A percentile compares a stretch with the other conserved stretches of the same genome.
Evolutionary conservation across 2,113 vertebrate genomes (phyloP).

Genomic region (Nasalis larvatus): DNA sequence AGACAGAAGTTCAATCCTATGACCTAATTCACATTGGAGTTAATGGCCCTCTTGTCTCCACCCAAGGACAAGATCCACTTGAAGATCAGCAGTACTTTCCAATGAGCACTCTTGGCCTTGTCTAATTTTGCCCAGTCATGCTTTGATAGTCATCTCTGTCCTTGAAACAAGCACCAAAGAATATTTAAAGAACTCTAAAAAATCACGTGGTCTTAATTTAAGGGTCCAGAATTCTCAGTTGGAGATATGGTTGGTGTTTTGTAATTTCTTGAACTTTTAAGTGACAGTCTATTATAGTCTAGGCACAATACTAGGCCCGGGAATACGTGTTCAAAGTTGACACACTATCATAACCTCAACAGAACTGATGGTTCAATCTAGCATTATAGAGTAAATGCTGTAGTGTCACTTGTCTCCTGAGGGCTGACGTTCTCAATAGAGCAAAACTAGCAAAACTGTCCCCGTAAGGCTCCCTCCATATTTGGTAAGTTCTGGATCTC

Average conservation of each 20-base stretch:
- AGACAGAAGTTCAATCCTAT: background rate
- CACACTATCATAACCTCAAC: background rate
- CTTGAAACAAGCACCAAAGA: background rate
- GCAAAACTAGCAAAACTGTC: background rate
- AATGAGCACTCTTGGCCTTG: background rate
- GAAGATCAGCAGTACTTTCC: background rate
- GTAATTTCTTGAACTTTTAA: background rate
- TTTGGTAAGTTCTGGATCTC: background rate
- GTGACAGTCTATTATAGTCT: background rate
- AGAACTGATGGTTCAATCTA: background rate
- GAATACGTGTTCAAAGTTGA: background rate
- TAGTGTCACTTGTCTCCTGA: background rate
- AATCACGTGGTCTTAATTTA: background rate
- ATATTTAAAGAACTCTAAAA: background rate
- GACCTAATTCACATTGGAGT: background rate
- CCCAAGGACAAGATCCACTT: background rate
- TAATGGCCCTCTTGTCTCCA: background rate
- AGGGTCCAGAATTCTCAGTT: background rate
- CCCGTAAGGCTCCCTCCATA: background rate
- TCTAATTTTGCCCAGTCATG: background rate
- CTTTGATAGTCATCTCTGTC: background rate
- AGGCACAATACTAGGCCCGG: background rate
- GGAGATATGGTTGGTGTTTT: background rate
- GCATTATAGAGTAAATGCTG: background rate
- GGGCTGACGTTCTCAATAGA: background rate